A percentile compares a stretch with the other conserved stretches of the same genome.
Conservation (phyloP, 2,113 vertebrate genomes). For the Pollimyrus isidori region DNA sequence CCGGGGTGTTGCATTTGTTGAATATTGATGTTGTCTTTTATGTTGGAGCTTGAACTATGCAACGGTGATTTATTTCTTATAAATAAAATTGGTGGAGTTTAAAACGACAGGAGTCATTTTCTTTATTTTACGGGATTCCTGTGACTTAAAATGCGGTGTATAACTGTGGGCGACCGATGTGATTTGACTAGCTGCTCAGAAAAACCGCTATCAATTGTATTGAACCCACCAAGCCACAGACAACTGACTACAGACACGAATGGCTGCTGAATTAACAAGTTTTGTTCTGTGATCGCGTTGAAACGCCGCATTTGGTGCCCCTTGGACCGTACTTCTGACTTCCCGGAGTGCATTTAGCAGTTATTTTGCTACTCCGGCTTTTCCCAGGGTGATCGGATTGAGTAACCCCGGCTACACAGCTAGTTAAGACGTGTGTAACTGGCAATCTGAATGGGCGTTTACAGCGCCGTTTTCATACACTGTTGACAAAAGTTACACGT, state of each 20-base stretch:
- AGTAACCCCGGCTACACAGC: background rate
- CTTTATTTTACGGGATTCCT: background rate
- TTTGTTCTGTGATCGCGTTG: background rate
- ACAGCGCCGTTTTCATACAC: background rate
- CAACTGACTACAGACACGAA: background rate
- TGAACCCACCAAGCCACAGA: background rate
- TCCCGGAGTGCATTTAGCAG: background rate
- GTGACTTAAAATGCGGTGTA: background rate
- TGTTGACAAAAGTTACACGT: background rate
- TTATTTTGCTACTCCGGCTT: background rate
- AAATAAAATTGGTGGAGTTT: slow-evolving; percentile 25
- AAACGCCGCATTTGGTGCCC: background rate
- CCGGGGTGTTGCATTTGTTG: background rate
- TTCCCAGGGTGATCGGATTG: background rate
- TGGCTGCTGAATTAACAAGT: background rate
- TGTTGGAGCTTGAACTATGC: slow-evolving; percentile 47
- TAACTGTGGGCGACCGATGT: background rate
- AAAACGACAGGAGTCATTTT: background rate
- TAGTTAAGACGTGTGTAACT: background rate
- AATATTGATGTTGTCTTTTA: slow-evolving; percentile 20
- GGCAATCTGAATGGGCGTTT: background rate
- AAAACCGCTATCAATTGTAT: background rate
- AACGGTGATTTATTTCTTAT: slow-evolving; percentile 52
- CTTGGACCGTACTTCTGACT: background rate
- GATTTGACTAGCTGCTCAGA: background rate